Percentiles rank a stretch among this genome's conserved stretches.
These are phyloP conservation scores for Sthenelais limicola DNA, from an alignment of 2,888 invertebrate genomes.

Conservation along the genomic window DNA sequence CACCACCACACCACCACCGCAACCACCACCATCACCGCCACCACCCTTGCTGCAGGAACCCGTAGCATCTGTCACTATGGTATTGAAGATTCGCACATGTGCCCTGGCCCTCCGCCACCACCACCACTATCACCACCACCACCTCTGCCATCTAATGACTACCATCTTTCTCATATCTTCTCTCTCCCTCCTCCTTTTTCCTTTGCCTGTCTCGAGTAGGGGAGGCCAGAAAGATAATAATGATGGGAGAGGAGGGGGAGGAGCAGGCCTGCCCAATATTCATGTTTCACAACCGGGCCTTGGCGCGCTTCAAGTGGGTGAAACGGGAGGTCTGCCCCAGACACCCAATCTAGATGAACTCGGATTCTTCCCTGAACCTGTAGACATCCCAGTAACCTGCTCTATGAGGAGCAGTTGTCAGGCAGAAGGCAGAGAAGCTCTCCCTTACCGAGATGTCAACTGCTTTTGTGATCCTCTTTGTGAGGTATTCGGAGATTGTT, in stretches of 20 bases:
- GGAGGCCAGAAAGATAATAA: too few relatives aligned
- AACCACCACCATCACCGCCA: neutral
- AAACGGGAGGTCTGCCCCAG: too few relatives aligned
- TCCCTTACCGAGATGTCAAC: constrained; percentile 46
- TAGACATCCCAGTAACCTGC: constrained; percentile 28
- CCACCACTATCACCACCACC: constrained; percentile 6
- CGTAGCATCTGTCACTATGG: too few relatives aligned
- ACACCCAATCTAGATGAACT: too few relatives aligned
- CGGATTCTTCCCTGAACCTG: constrained; percentile 14
- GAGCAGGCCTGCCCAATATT: constrained; percentile 2
- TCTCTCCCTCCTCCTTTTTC: too few relatives aligned
- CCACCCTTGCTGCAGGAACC: too few relatives aligned
- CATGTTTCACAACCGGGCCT: constrained; percentile 7
- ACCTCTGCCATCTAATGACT: neutral
- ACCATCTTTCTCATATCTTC: too few relatives aligned
- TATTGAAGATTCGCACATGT: too few relatives aligned
- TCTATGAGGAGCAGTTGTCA: constrained; percentile 37
- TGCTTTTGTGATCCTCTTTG: constrained; percentile 59
- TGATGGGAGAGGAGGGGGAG: too few relatives aligned
- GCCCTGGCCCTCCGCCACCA: neutral
- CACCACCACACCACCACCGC: neutral
- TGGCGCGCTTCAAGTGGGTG: too few relatives aligned
- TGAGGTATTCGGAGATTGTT: constrained; percentile 55
- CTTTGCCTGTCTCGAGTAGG: too few relatives aligned
- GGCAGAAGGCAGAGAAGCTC: neutral